Evolutionary conservation across 2,888 invertebrate genomes (phyloP), one percentile per base, ranked within the genome.

Genomic region (Endomychus coccineus): DNA sequence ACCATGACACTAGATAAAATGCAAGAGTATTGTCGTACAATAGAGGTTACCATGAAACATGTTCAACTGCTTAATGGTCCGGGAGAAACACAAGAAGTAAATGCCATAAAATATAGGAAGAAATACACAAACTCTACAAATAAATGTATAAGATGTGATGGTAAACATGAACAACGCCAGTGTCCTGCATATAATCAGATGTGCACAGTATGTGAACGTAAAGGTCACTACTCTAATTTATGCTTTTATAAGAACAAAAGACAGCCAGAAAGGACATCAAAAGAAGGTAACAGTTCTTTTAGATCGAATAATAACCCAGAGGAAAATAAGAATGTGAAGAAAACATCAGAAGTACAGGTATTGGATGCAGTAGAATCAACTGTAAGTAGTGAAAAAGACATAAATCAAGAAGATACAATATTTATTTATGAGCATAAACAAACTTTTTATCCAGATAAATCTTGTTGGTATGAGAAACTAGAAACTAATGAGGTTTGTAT

Each of bases 1-100:
- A 16, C 16, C 10, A 28, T 28, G 16, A 16, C 28, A 10, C 28
- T 28, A 10, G 28, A 16, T 10, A 28, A 28, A 28, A 28, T 28
- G 4, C 28, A 28, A 16, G 28, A 28, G 11, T 28, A 28, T 10
- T 28, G 28, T 15, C 3, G 16, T 6, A 16, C 28, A 3, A 28
- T 28, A n/a, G 28, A 28, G 16, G 11, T 28, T 10, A 16, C 28
- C 1, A 28, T 16, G 28, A 16, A 28, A 28, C 28, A 28, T 4
- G 16, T 28, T 16, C 10, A 16, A 16, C 3, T 28, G 11, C 7
- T 28, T 16, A n/a, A n/a, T n/a, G 10, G 10, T 10, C 28, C 28
- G 7, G 16, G 4, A 11, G 28, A 28, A 28, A 28, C 28, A 12
- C n/a, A n/a, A n/a, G 28, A 28, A 16, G 28, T 16, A 16, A 10